Conservation (phyloP, 2,888 invertebrate species). For the Phania funesta region DNA sequence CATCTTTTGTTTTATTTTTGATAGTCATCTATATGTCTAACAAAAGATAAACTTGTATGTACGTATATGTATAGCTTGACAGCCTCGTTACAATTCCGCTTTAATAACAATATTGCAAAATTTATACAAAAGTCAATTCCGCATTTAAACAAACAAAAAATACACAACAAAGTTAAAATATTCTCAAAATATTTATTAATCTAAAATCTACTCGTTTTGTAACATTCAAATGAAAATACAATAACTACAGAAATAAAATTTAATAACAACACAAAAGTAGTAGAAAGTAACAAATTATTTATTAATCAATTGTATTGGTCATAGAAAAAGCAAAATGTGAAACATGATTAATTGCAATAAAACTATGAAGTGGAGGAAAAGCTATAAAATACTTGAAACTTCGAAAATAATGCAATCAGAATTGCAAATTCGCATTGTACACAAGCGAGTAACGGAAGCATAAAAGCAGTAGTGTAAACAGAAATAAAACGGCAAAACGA, state of each 20-base stretch:
- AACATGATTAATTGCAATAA: background rate
- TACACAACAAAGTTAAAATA: no score
- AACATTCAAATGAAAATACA: constrained; percentile 11
- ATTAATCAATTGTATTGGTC: constrained; percentile 13
- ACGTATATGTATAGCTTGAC: no score
- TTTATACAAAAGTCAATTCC: no score
- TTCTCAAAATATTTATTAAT: constrained; percentile 44
- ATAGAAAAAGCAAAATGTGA: background rate
- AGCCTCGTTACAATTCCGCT: no score
- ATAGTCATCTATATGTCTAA: no score
- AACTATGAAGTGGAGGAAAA: background rate
- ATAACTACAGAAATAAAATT: background rate
- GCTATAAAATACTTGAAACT: constrained; percentile 59
- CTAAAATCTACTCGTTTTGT: background rate
- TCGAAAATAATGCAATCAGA: constrained; percentile 51
- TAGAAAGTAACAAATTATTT: constrained; percentile 34
- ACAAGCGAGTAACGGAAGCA: constrained; percentile 2
- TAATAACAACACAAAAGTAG: constrained; percentile 15
- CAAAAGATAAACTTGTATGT: no score
- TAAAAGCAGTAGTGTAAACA: constrained; percentile 8
- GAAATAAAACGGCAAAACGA: background rate
- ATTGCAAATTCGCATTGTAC: constrained; percentile 50
- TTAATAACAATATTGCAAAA: no score
- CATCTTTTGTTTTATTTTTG: no score
- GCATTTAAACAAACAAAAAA: no score